phyloP scores from a whole-genome alignment of 2,888 invertebrate genomes.

The Drosophila imparisetae region DNA sequence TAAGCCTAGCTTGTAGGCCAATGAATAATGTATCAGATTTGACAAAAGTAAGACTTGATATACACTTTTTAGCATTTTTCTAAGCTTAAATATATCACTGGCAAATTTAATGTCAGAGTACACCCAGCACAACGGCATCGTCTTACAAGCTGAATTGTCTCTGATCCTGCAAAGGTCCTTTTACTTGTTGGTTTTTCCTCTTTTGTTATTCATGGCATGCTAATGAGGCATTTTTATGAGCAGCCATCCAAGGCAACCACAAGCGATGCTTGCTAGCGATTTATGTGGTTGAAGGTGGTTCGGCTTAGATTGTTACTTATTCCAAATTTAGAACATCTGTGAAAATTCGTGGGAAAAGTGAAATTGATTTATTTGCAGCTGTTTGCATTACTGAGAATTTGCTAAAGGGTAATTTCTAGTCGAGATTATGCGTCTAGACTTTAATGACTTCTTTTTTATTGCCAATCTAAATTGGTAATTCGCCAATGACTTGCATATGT shows the following conservation, averaged over 20 bases:
- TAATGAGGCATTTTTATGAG: slow-evolving; percentile 32
- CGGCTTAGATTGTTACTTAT: slow-evolving; percentile 1
- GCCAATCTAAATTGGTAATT: slow-evolving; percentile 2
- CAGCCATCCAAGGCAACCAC: slow-evolving; percentile 6
- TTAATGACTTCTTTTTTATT: not conserved
- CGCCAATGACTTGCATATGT: slow-evolving; percentile 8
- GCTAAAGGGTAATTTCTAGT: not conserved
- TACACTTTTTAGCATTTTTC: not conserved
- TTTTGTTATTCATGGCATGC: slow-evolving; percentile 27
- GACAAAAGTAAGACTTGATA: not conserved
- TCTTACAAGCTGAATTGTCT: not conserved
- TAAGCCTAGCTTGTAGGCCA: not conserved
- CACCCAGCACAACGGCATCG: not conserved
- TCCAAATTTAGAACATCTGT: slow-evolving; percentile 10
- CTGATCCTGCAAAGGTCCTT: slow-evolving; percentile 2
- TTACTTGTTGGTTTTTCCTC: slow-evolving; percentile 4
- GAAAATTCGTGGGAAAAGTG: not conserved
- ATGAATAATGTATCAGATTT: slow-evolving; percentile 4
- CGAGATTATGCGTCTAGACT: not conserved
- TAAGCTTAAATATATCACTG: not conserved
- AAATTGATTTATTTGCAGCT: slow-evolving; percentile 4
- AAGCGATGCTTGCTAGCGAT: slow-evolving; percentile 4
- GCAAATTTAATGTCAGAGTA: slow-evolving; percentile 3
- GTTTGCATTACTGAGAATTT: not conserved
- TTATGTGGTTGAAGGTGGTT: slow-evolving; percentile 22